Evolutionary conservation across 2,113 vertebrate species (phyloP).

Genomic region (Narcine bancroftii): DNA sequence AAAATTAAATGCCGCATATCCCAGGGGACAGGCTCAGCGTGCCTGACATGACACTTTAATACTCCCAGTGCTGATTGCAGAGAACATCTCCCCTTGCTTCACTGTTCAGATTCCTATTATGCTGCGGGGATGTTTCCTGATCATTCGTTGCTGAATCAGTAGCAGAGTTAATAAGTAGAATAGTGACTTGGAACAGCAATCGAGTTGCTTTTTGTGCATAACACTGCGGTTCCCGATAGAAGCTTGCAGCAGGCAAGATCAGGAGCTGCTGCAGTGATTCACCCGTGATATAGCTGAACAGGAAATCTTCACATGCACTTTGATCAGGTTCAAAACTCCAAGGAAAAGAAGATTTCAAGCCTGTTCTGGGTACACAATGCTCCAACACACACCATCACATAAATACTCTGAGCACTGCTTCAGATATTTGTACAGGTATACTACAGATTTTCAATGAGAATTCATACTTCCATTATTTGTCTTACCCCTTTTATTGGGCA

Average conservation of each 20-base stretch:
- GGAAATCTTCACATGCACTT: not conserved
- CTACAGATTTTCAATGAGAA: not conserved
- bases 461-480: not conserved
- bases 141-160: not conserved
- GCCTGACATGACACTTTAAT: not conserved
- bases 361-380: not conserved
- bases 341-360: not conserved
- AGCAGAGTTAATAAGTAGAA: not conserved
- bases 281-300: not conserved
- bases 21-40: not conserved
- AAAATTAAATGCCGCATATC: not conserved
- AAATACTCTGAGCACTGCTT: not conserved
- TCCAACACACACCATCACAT: not conserved
- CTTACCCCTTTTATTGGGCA: not conserved
- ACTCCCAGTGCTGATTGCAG: not conserved
- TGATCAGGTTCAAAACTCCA: not conserved
- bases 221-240: not conserved
- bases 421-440: not conserved
- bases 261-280: not conserved
- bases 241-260: not conserved
- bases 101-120: not conserved
- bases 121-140: not conserved
- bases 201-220: not conserved
- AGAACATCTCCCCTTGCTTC: not conserved
- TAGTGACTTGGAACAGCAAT: not conserved